Evolutionary conservation across 2,113 vertebrate species (phyloP).

Genomic region (Tangachromis dhanisi): DNA sequence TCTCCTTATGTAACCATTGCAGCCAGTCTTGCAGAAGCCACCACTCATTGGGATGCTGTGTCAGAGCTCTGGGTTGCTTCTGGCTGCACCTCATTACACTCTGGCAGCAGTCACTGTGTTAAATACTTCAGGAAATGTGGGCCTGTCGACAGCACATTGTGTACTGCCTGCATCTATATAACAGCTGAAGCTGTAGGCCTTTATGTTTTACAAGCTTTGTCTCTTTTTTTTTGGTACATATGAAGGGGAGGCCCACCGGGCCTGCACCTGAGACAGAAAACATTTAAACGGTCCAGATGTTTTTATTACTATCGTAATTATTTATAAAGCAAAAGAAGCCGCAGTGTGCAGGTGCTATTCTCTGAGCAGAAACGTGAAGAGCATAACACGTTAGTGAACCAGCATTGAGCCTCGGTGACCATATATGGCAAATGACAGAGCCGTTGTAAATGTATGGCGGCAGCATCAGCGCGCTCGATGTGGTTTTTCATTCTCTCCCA

Average conservation of each 20-base stretch:
- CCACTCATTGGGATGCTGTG: conserved; percentile 47
- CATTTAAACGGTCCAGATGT: background rate
- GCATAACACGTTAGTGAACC: background rate
- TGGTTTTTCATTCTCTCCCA: background rate
- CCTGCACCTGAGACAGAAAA: conserved; percentile 8
- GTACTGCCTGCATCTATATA: background rate
- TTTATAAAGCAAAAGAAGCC: background rate
- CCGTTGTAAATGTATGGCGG: conserved; percentile 33
- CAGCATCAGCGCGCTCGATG: conserved; percentile 24
- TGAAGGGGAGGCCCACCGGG: conserved; percentile 12
- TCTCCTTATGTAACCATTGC: conserved; percentile 23
- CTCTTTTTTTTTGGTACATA: background rate
- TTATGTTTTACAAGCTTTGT: background rate
- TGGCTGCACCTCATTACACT: conserved; percentile 21
- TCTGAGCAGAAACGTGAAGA: background rate
- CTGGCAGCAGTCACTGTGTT: background rate
- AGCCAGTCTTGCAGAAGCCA: conserved; percentile 11
- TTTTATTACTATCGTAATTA: background rate
- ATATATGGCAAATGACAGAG: conserved; percentile 47
- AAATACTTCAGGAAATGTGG: background rate
- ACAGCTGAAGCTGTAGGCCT: background rate
- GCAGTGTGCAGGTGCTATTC: background rate
- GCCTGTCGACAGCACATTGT: background rate
- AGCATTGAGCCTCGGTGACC: conserved; percentile 33
- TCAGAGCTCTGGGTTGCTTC: conserved; percentile 47